A percentile compares a stretch with the other conserved stretches of the same genome.
These are phyloP conservation scores for Myotis planiceps DNA, from an alignment of 2,797 vertebrate species.

Conservation along the genomic window DNA sequence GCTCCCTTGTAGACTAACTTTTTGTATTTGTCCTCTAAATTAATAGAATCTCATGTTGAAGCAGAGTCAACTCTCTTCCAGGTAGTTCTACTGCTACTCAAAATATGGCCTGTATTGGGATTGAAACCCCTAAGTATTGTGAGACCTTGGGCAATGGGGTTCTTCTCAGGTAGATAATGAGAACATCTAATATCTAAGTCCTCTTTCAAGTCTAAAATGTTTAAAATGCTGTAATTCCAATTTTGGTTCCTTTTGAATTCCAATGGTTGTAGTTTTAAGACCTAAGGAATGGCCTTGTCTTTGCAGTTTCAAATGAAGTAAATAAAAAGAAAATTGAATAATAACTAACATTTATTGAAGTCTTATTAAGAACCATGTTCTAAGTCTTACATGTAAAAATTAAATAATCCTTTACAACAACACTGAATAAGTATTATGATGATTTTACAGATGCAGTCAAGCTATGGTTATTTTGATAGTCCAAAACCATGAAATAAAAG, in stretches of 20 bases:
- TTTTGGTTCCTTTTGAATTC: conserved; percentile 4
- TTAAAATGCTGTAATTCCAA: neutral
- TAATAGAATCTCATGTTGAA: neutral
- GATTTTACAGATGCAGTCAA: neutral
- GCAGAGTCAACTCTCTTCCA: neutral
- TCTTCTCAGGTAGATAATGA: neutral
- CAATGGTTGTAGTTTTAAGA: conserved; percentile 5
- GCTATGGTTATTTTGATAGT: neutral
- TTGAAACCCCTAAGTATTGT: neutral
- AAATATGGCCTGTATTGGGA: neutral
- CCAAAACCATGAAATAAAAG: neutral
- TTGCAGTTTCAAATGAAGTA: neutral
- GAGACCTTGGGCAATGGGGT: neutral
- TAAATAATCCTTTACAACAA: neutral
- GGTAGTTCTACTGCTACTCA: neutral
- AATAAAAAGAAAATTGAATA: neutral
- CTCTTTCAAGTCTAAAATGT: neutral
- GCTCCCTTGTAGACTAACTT: neutral
- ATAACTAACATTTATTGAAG: neutral
- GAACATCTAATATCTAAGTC: neutral
- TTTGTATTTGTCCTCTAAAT: neutral
- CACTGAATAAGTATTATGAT: neutral
- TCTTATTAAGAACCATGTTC: neutral
- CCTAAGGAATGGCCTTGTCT: neutral
- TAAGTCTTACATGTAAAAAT: neutral